Percentiles rank a stretch among this genome's conserved stretches.
Evolutionary conservation across 2,113 vertebrate genomes (phyloP).

Genomic region (Anolis sagrei): DNA sequence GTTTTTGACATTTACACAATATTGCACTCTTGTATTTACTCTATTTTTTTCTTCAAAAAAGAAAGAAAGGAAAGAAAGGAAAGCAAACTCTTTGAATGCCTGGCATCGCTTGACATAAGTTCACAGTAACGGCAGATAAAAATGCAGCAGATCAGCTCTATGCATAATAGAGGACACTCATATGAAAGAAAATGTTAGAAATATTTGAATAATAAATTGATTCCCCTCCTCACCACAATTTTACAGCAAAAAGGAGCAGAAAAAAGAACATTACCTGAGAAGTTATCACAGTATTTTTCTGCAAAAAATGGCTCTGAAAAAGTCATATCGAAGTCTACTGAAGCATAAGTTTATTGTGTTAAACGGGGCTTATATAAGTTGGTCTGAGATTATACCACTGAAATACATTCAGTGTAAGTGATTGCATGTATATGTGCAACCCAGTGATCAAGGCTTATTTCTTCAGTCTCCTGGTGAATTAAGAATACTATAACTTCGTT

Average conservation of each 20-base stretch:
- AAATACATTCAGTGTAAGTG: not conserved
- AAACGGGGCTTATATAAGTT: not conserved
- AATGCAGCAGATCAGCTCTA: not conserved
- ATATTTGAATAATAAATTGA: slow-evolving; percentile 68
- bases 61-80: not conserved
- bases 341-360: not conserved
- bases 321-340: not conserved
- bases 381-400: not conserved
- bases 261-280: slow-evolving; percentile 1
- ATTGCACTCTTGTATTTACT: slow-evolving; percentile 35
- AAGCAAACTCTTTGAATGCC: slow-evolving; percentile 24
- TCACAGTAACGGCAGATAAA: slow-evolving; percentile 6
- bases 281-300: not conserved
- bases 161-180: slow-evolving; percentile 10
- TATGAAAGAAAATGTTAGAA: slow-evolving; percentile 53
- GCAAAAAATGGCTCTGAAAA: not conserved
- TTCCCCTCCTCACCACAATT: slow-evolving; percentile 35
- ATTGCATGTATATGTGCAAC: not conserved
- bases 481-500: not conserved
- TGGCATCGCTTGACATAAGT: slow-evolving; percentile 29
- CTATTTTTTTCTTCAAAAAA: not conserved
- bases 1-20: slow-evolving; percentile 51
- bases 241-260: slow-evolving; percentile 43
- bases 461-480: not conserved
- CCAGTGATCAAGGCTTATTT: too few species aligned